phyloP scores from a whole-genome alignment of 2,888 invertebrate species.

The Perdita meconis region DNA sequence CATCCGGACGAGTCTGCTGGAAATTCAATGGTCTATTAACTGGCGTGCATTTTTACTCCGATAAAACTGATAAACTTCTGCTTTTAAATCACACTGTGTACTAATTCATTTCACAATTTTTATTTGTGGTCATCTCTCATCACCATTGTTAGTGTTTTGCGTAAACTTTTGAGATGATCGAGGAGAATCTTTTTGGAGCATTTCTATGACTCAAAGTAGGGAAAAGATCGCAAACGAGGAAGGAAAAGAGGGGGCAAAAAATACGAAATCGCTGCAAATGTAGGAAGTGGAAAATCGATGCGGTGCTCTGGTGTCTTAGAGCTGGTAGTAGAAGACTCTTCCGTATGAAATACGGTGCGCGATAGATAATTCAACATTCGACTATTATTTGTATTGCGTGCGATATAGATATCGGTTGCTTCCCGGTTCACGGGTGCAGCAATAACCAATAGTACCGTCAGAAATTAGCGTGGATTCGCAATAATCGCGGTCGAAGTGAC shows the following conservation, averaged over 20 bases:
- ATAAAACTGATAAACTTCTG: too few species aligned
- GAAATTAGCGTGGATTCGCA: background rate
- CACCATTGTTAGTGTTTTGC: too few species aligned
- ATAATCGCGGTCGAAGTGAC: background rate
- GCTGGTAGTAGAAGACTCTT: slow-evolving; percentile 4
- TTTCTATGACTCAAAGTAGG: background rate
- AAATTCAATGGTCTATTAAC: too few species aligned
- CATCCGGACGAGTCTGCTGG: too few species aligned
- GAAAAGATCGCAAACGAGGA: background rate
- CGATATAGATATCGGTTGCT: background rate
- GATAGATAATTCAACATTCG: slow-evolving; percentile 22
- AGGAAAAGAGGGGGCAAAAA: background rate
- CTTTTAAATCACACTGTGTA: too few species aligned
- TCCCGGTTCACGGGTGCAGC: background rate
- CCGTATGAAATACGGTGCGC: slow-evolving; percentile 34
- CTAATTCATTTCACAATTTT: too few species aligned
- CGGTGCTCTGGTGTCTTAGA: slow-evolving; percentile 21
- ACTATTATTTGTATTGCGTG: slow-evolving; percentile 30
- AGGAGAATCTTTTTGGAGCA: too few species aligned
- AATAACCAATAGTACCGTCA: background rate
- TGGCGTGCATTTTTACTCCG: too few species aligned
- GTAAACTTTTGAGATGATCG: too few species aligned
- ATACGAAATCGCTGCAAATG: slow-evolving; percentile 19
- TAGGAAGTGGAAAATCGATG: slow-evolving; percentile 53
- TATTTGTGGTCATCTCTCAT: too few species aligned